phyloP scores from a whole-genome alignment of 2,113 vertebrate genomes.

The Cervus canadensis region DNA sequence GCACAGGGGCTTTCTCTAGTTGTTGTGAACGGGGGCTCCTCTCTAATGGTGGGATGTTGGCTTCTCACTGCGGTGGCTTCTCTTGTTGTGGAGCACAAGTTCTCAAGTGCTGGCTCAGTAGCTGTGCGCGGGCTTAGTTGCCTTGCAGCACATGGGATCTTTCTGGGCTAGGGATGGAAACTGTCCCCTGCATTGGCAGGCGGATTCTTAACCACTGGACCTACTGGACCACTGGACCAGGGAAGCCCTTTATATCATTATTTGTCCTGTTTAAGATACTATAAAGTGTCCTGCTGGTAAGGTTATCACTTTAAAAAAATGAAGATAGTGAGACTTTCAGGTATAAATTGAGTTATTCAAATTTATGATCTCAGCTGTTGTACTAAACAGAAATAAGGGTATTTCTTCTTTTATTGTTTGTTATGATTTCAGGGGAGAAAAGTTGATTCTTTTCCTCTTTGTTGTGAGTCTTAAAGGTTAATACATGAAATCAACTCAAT shows the following conservation, averaged over 20 bases:
- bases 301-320: background rate
- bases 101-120: background rate
- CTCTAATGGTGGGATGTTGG: background rate
- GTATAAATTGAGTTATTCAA: constrained; percentile 9
- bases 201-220: background rate
- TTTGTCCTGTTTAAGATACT: background rate
- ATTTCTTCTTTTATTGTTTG: constrained; percentile 1
- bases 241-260: background rate
- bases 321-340: background rate
- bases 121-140: background rate
- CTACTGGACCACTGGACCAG: background rate
- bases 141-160: background rate
- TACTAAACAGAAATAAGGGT: background rate
- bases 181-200: background rate
- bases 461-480: background rate
- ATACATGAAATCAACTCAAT: background rate
- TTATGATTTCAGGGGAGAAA: background rate
- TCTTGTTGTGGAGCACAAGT: background rate
- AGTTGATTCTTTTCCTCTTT: background rate
- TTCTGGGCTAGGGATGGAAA: background rate
- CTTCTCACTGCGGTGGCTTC: background rate
- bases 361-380: background rate
- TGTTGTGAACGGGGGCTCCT: background rate
- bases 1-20: background rate
- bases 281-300: background rate